Base-by-base conservation (phyloP, 2,113 vertebrate species). In the Leptobrachium leishanense region DNA sequence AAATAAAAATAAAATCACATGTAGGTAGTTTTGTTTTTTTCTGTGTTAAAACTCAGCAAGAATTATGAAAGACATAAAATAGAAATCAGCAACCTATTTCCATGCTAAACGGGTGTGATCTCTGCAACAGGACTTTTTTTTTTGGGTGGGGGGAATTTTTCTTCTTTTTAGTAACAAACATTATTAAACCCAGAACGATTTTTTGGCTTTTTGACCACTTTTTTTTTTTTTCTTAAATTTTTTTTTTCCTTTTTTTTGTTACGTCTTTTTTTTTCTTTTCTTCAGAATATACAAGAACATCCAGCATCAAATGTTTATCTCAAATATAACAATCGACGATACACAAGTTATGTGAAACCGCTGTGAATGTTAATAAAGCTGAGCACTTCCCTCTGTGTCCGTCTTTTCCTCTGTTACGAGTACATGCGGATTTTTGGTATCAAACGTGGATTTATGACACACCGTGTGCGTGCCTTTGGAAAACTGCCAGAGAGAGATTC, bases 351-450 rank as follows among this genome's bases (percentile, higher is more conserved):
- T 91, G 93, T 91, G 93, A 92, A 92, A 90, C 88, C 46, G 92
- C 92, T 90, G 90, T 92, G 92, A 91, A 90, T 93, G 88, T 92
- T 88, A 88, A 91, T 95, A 93, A 96, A 96, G 93, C 94, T 95
- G 93, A 94, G 93, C 94, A 92, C 89, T 90, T 91, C 65, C 0
- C 68, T 76, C 72, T 76, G 68, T 66, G 73, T 75, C 74, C 68
- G 44, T 72, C 66, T 84, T 50, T 85, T 43, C 67, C 67, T 75
- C 66, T 75, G 71, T 11, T 79, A 66, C 31, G 75, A 74, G 53
- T 65, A 79, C 50, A 54, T 63, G 62, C 62, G 64, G 68, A 39
- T 59, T 81, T 68, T 50, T 10, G 43, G 39, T 31, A 54, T 42
- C 76, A 76, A n/a, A 68, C 67, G n/a, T 74, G 64, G 79, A 73